Evolutionary conservation across 1,140 invertebrate species (phyloP).

Genomic region (Rhizoglyphus robini): DNA sequence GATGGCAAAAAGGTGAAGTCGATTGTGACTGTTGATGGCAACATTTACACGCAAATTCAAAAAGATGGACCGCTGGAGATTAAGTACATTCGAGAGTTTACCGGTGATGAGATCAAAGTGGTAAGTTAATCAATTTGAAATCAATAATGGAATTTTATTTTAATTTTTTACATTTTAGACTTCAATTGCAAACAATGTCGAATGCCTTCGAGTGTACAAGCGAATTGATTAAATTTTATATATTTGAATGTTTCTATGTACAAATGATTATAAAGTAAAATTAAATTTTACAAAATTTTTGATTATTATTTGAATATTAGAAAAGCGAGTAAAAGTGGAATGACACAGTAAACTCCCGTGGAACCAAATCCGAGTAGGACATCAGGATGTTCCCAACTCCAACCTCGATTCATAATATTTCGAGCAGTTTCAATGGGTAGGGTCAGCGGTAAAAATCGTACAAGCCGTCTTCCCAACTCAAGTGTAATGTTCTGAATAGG

Average conservation of each 20-base stretch:
- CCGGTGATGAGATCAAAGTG: constrained; percentile 2
- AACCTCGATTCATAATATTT: constrained; percentile 73
- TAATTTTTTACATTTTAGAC: not conserved
- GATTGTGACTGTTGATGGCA: constrained; percentile 25
- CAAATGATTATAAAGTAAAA: too few species aligned
- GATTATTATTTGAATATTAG: constrained; percentile 13
- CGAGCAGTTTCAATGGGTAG: constrained; percentile 74
- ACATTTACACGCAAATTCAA: constrained; percentile 1
- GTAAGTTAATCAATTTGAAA: not conserved
- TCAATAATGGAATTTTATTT: not conserved
- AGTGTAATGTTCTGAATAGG: constrained; percentile 59
- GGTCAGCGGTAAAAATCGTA: constrained; percentile 73
- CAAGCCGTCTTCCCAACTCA: constrained; percentile 65
- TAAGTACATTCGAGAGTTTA: constrained; percentile 12
- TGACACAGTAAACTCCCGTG: not conserved
- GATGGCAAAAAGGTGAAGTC: constrained; percentile 65
- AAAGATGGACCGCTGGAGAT: not conserved
- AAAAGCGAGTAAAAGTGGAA: not conserved
- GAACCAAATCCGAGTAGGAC: constrained; percentile 14
- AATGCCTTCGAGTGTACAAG: not conserved
- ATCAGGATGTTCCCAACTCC: constrained; percentile 56
- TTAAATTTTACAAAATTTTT: too few species aligned
- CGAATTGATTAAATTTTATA: not conserved
- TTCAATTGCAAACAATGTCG: not conserved
- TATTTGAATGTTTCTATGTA: too few species aligned